Percentiles rank a stretch among this genome's conserved stretches.
Evolutionary conservation across 2,797 vertebrate genomes (phyloP).

Genomic region (Labroides dimidiatus): DNA sequence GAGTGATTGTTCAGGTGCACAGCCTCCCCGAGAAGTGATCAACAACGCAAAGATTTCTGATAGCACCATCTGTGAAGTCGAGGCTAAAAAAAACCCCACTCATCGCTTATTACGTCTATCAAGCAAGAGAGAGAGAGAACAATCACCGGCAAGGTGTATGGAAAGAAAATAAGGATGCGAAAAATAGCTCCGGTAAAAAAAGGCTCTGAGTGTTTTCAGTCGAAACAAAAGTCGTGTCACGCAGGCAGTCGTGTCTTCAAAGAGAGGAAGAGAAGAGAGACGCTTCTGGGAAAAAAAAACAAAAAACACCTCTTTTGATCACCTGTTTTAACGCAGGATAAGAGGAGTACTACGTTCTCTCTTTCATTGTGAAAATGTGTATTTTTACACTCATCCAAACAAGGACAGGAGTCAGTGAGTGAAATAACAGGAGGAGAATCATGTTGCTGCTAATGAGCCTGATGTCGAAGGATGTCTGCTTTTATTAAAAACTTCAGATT

Average conservation of each 20-base stretch:
- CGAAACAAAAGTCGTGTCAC: neutral
- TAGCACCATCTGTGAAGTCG: constrained; percentile 26
- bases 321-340: constrained; percentile 8
- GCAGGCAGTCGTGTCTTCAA: constrained; percentile 26
- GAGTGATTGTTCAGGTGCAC: constrained; percentile 46
- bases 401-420: neutral
- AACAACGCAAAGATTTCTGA: no score
- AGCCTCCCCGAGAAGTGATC: constrained; percentile 11
- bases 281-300: neutral
- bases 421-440: neutral
- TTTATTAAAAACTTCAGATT: constrained; percentile 1
- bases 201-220: constrained; percentile 1
- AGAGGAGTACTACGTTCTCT: neutral
- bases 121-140: neutral
- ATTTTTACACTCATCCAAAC: constrained; percentile 21
- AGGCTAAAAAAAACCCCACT: constrained; percentile 14
- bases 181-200: constrained; percentile 20
- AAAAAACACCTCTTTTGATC: constrained; percentile 38
- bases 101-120: constrained; percentile 18
- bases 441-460: constrained; percentile 18
- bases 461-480: neutral
- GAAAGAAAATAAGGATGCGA: constrained; percentile 8
- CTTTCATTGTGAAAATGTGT: constrained; percentile 21
- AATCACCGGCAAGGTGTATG: constrained; percentile 28
- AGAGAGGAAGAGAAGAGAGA: constrained; percentile 17